A percentile compares a stretch with the other conserved stretches of the same genome.
Evolutionary conservation across 1,140 invertebrate species (phyloP).

Genomic region (Branchinecta lynchi): DNA sequence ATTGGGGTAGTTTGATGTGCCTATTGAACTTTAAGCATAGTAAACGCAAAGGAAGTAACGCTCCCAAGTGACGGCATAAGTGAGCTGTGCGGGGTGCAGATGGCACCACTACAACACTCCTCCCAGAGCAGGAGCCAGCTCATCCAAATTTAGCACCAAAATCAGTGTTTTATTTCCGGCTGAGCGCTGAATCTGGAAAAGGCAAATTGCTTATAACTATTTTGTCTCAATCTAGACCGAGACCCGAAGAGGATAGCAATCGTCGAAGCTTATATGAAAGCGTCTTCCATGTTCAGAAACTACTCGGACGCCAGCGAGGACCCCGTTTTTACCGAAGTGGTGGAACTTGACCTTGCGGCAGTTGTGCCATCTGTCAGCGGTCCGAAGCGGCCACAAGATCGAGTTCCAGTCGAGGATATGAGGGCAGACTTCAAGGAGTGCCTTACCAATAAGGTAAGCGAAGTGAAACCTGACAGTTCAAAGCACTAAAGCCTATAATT

Average conservation of each 20-base stretch:
- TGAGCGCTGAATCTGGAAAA: too few species aligned
- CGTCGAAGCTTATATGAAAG: constrained; percentile 67
- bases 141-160: too few species aligned
- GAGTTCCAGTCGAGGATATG: constrained; percentile 78
- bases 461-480: not conserved
- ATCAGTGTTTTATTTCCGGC: too few species aligned
- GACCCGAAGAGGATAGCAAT: constrained; percentile 59
- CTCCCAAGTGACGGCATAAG: too few species aligned
- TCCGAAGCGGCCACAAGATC: constrained; percentile 90
- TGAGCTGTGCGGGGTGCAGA: too few species aligned
- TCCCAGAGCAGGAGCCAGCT: too few species aligned
- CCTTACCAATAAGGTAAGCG: constrained; percentile 68
- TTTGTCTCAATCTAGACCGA: constrained; percentile 45
- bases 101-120: too few species aligned
- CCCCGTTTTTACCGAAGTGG: constrained; percentile 68
- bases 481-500: too few species aligned
- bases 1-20: too few species aligned
- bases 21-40: too few species aligned
- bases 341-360: constrained; percentile 69
- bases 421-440: constrained; percentile 73
- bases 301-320: constrained; percentile 60
- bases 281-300: constrained; percentile 66
- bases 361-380: constrained; percentile 90
- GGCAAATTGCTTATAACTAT: too few species aligned
- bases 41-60: too few species aligned